These are phyloP conservation scores for Salmo trutta DNA, from an alignment of 2,797 vertebrate genomes.

Conservation along the genomic window DNA sequence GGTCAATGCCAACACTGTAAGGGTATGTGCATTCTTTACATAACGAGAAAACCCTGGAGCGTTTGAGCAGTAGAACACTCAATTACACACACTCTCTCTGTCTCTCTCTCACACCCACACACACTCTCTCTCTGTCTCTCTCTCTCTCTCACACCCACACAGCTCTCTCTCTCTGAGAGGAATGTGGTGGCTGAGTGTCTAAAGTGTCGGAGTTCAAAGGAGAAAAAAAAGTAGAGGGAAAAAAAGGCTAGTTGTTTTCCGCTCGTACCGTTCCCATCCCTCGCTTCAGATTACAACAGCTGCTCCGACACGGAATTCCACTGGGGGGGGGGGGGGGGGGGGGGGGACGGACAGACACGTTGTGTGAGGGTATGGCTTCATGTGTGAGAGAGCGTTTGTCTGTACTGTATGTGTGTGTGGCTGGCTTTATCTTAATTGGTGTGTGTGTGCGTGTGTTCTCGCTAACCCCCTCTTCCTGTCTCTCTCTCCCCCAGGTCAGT, in stretches of 20 bases:
- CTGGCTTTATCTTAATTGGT: background rate
- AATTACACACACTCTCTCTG: too few species aligned
- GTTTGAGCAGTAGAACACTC: constrained; percentile 37
- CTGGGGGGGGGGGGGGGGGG: constrained; percentile 63
- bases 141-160: too few species aligned
- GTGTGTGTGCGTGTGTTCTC: background rate
- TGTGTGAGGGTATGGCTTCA: background rate
- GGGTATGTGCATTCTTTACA: constrained; percentile 54
- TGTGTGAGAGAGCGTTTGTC: background rate
- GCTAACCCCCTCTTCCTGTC: constrained; percentile 23
- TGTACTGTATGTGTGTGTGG: background rate
- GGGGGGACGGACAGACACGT: constrained; percentile 12
- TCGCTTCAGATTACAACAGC: constrained; percentile 75
- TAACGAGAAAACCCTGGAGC: constrained; percentile 65
- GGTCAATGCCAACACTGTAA: constrained; percentile 35
- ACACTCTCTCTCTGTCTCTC: too few species aligned
- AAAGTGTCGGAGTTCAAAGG: constrained; percentile 52
- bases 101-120: too few species aligned
- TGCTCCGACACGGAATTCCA: constrained; percentile 76
- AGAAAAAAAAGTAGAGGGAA: background rate
- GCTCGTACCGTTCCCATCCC: constrained; percentile 49
- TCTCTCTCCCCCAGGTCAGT: constrained; percentile 52
- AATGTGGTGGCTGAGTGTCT: constrained; percentile 56
- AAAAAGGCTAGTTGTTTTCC: constrained; percentile 61
- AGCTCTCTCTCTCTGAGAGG: constrained; percentile 19